These are phyloP conservation scores for Microtus pennsylvanicus DNA, from an alignment of 2,113 vertebrate species.

Conservation along the genomic window DNA sequence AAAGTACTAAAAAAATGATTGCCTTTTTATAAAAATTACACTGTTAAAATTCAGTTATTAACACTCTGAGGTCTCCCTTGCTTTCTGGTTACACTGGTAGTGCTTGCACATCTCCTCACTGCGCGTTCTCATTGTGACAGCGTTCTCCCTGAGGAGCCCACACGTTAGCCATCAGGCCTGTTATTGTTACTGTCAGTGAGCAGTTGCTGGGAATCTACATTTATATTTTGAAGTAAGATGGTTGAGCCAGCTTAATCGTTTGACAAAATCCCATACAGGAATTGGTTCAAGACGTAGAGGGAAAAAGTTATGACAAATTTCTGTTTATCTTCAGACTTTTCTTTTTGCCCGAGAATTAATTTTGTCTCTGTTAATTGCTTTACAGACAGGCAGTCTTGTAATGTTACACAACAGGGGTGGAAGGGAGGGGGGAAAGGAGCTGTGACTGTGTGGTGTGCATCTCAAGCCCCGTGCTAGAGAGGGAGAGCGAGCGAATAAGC, in stretches of 20 bases:
- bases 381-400: constrained; percentile 87
- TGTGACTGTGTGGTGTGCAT: constrained; percentile 66
- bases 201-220: constrained; percentile 64
- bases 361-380: constrained; percentile 84
- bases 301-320: constrained; percentile 62
- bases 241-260: constrained; percentile 80
- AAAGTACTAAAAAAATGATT: neutral
- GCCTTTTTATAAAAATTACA: constrained; percentile 24
- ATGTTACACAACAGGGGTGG: constrained; percentile 85
- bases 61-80: neutral
- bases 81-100: constrained; percentile 42
- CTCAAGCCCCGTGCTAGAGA: constrained; percentile 54
- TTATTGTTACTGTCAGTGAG: constrained; percentile 58
- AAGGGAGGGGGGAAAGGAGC: constrained; percentile 66
- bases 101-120: constrained; percentile 49
- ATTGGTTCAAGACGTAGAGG: neutral
- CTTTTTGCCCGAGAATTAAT: constrained; percentile 72
- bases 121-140: constrained; percentile 46
- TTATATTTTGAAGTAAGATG: constrained; percentile 78
- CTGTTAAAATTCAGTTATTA: constrained; percentile 36
- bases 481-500: constrained; percentile 67
- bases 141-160: constrained; percentile 36
- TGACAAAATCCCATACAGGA: constrained; percentile 33
- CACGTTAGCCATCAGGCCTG: constrained; percentile 55
- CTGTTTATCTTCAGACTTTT: constrained; percentile 73